phyloP scores from a whole-genome alignment of 2,797 vertebrate genomes.

The Oreochromis grahami region DNA sequence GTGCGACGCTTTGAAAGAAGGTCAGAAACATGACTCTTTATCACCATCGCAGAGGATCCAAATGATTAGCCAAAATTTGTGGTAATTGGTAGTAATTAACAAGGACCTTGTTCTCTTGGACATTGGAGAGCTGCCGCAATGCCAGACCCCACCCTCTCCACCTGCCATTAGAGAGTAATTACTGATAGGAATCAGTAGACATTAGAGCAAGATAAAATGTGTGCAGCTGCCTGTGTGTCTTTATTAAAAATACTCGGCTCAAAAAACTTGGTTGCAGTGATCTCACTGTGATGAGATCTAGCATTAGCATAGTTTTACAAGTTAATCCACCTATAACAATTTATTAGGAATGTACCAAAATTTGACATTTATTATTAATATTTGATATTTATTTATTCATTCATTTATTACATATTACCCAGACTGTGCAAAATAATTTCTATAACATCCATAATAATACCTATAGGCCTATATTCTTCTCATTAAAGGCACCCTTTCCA shows the following conservation, averaged over 20 bases:
- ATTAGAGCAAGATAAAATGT: neutral
- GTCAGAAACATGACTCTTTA: conserved; percentile 22
- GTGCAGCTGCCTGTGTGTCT: neutral
- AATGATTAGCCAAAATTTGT: conserved; percentile 54
- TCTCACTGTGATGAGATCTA: neutral
- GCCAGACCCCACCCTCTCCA: conserved; percentile 23
- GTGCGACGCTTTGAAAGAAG: conserved; percentile 11
- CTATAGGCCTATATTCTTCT: neutral
- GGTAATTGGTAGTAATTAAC: conserved; percentile 59
- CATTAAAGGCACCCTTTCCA: neutral
- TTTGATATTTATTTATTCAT: neutral
- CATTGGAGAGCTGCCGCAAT: conserved; percentile 24
- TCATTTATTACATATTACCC: neutral
- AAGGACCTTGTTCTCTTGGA: conserved; percentile 51
- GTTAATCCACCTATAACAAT: neutral
- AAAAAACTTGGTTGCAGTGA: neutral
- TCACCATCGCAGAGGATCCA: conserved; percentile 11
- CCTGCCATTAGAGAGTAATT: conserved; percentile 38
- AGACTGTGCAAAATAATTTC: neutral
- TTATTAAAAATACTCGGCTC: neutral
- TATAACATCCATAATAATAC: neutral
- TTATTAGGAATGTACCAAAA: neutral
- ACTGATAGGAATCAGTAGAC: conserved; percentile 9
- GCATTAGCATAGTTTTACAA: neutral
- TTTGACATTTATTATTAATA: neutral